These are phyloP conservation scores for Boloria euphrosyne DNA, from an alignment of 2,888 invertebrate genomes.

Conservation along the genomic window DNA sequence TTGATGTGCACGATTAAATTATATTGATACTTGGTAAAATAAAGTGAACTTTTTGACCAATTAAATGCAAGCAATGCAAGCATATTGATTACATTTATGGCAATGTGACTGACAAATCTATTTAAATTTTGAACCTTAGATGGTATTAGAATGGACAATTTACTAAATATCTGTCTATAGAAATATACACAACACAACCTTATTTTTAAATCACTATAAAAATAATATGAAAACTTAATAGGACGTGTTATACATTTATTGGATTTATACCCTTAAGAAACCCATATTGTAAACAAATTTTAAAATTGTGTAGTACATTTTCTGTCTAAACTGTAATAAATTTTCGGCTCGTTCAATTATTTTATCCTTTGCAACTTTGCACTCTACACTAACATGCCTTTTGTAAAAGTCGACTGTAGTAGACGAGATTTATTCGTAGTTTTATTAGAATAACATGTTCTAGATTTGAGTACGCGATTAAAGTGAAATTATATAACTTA, in stretches of 20 bases:
- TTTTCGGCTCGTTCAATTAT: constrained; percentile 8
- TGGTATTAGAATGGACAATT: too few relatives aligned
- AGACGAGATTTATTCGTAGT: constrained; percentile 7
- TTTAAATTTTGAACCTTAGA: too few relatives aligned
- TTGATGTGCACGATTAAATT: too few relatives aligned
- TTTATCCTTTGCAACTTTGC: constrained; percentile 13
- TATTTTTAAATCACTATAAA: too few relatives aligned
- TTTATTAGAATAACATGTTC: constrained; percentile 1
- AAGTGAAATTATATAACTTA: not conserved
- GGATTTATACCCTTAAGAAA: not conserved
- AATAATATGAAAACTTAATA: not conserved
- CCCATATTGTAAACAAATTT: not conserved
- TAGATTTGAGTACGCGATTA: not conserved
- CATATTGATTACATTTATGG: too few relatives aligned
- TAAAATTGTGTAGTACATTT: constrained; percentile 7
- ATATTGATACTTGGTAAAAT: too few relatives aligned
- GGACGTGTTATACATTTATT: not conserved
- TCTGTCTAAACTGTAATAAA: constrained; percentile 2
- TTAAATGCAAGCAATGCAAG: too few relatives aligned
- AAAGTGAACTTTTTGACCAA: too few relatives aligned
- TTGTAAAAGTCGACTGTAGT: too few relatives aligned
- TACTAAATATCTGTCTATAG: too few relatives aligned
- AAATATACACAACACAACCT: too few relatives aligned
- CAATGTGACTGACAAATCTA: too few relatives aligned
- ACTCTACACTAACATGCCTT: constrained; percentile 8